Evolutionary conservation across 2,797 vertebrate species (phyloP), one percentile per base, ranked within the genome.

Genomic region (Amblyopsis hoosieri): DNA sequence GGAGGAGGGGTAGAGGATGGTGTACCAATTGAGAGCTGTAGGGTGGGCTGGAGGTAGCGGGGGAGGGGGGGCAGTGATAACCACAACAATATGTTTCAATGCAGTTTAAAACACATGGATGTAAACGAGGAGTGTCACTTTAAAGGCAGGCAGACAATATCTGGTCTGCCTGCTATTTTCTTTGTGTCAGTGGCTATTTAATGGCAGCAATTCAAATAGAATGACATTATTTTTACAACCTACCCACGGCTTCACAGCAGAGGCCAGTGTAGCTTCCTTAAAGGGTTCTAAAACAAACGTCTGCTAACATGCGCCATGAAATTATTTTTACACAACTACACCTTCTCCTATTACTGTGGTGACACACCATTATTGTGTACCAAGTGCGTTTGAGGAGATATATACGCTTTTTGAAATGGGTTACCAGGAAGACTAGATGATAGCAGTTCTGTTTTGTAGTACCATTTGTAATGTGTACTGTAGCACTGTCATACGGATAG

Each of bases 331-430:
- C 23, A 23, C 23, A 23, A 23, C 23, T 23, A 23, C 23, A 3
- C 3, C 23, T 23, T 23, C 23, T 23, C 23, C 23, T 23, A 23
- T 23, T 23, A 23, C 23, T 23, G 23, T 23, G 23, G 3, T 23
- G 72, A 45, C 73, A 67, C 67, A 49, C 52, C 5, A 49, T 42
- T 29, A 54, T 61, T 56, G 60, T 19, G 46, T 19, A 45, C 14
- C 29, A 51, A 15, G 49, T 47, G 29, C 45, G 23, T 49, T 60
- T 33, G 11, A 60, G 52, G 54, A 61, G 31, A 19, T 59, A n/a
- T 59, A 51, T 17, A 37, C 11, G 57, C 51, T 42, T 23, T 64
- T 23, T 54, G 14, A 19, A 60, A 54, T 15, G 10, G 6, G 17
- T 12, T 6, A 46, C 15, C 56, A 12, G 48, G 14, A 14, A 12